Evolutionary conservation across 2,888 invertebrate genomes (phyloP).

Genomic region (Epinotia nisella): DNA sequence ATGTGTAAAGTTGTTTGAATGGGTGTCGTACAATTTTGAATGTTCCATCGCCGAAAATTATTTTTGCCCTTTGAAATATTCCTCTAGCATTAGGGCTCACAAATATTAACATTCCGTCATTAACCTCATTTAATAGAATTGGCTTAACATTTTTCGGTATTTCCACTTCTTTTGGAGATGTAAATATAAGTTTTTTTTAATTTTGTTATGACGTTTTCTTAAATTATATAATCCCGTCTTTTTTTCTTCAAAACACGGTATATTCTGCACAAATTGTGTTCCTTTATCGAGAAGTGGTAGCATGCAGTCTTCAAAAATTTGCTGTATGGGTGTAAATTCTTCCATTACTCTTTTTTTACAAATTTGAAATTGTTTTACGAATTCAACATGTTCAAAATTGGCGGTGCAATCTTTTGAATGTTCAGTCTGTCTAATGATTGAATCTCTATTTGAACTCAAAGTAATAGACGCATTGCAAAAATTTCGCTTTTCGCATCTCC

Average conservation of each 20-base stretch:
- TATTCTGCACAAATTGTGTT: conserved; percentile 26
- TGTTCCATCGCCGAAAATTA: conserved; percentile 26
- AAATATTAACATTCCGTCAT: conserved; percentile 23
- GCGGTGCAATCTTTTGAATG: conserved; percentile 14
- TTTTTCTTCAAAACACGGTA: conserved; percentile 24
- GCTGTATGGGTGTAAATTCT: conserved; percentile 26
- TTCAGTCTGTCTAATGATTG: conserved; percentile 20
- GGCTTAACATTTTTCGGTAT: no score
- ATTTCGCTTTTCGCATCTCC: conserved; percentile 23
- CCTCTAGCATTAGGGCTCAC: conserved; percentile 18
- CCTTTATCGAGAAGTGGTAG: conserved; percentile 18
- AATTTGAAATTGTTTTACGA: conserved; percentile 1
- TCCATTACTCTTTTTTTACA: conserved; percentile 24
- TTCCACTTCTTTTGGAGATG: conserved; percentile 17
- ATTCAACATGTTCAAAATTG: conserved; percentile 5
- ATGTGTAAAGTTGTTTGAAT: conserved; percentile 26
- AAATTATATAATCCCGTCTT: conserved; percentile 26
- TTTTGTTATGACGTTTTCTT: conserved; percentile 32
- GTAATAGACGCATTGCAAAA: conserved; percentile 21
- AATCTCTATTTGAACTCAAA: conserved; percentile 4
- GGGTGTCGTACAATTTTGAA: conserved; percentile 24
- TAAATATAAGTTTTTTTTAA: conserved; percentile 21
- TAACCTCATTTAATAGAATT: conserved; percentile 19
- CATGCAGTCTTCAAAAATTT: conserved; percentile 26
- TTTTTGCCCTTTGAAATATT: conserved; percentile 27